phyloP scores from a whole-genome alignment of 2,113 vertebrate genomes.

The Cathartes aura region DNA sequence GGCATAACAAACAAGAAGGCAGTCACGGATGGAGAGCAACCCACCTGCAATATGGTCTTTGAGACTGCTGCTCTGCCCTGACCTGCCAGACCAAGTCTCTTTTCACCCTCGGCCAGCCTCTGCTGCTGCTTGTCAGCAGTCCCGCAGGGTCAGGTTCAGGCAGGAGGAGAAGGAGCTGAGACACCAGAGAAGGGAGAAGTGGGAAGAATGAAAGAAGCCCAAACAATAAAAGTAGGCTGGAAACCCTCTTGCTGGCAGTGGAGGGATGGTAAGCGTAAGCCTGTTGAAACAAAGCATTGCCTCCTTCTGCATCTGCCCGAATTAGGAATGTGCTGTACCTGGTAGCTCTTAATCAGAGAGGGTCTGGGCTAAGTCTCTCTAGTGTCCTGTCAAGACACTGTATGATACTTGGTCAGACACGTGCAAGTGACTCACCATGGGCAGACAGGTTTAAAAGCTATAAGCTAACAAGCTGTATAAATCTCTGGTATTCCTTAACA shows the following conservation, averaged over 20 bases:
- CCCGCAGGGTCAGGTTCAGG: rapidly evolving
- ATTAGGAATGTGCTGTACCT: not conserved
- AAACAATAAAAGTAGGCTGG: not conserved
- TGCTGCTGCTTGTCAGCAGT: not conserved
- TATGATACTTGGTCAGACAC: not conserved
- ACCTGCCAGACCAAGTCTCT: not conserved
- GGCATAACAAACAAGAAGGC: not conserved
- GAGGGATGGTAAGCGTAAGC: not conserved
- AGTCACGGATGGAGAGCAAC: not conserved
- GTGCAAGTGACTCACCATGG: not conserved
- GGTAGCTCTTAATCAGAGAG: not conserved
- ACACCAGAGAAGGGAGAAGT: not conserved
- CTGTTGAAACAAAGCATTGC: not conserved
- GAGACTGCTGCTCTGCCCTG: not conserved
- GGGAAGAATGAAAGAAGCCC: not conserved
- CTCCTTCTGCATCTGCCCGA: not conserved
- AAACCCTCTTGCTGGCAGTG: not conserved
- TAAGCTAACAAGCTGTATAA: not conserved
- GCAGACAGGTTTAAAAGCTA: not conserved
- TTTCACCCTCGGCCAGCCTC: not conserved
- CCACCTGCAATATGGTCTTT: not conserved
- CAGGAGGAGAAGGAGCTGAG: not conserved
- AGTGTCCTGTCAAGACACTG: not conserved
- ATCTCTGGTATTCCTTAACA: not conserved
- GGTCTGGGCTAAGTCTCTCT: not conserved